Conservation (phyloP, 2,888 invertebrate species). For the Callyntrura sp. region DNA sequence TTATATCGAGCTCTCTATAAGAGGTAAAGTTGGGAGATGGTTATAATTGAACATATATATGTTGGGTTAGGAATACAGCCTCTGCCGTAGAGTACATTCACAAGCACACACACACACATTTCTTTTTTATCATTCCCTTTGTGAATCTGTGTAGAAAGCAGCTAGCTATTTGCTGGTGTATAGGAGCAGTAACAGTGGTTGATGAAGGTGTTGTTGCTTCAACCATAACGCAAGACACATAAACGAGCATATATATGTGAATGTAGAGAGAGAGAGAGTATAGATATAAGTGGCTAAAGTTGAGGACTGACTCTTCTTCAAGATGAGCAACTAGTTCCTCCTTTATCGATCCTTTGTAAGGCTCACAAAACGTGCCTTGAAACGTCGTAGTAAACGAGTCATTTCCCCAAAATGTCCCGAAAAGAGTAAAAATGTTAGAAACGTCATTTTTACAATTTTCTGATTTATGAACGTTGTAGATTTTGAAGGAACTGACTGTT, state of each 20-base stretch:
- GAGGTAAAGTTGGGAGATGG: too few relatives aligned
- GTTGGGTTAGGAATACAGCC: too few relatives aligned
- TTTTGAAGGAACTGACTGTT: too few relatives aligned
- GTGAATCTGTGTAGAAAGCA: too few relatives aligned
- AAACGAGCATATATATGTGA: background rate
- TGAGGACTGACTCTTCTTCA: conserved; percentile 61
- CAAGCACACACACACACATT: too few relatives aligned
- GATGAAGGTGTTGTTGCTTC: conserved; percentile 38
- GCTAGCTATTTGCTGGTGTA: background rate
- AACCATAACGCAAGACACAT: conserved; percentile 17
- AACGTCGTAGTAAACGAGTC: background rate
- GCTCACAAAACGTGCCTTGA: conserved; percentile 29
- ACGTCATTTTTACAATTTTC: too few relatives aligned
- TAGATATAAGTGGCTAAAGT: conserved; percentile 31
- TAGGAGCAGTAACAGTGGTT: background rate
- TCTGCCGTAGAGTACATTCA: too few relatives aligned
- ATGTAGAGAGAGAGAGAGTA: background rate
- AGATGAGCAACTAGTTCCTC: conserved; percentile 78
- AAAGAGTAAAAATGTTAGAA: too few relatives aligned
- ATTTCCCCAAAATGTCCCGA: conserved; percentile 45
- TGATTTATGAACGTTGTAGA: too few relatives aligned
- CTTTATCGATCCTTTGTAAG: conserved; percentile 73
- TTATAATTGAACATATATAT: too few relatives aligned
- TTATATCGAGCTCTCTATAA: too few relatives aligned
- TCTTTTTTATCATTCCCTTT: too few relatives aligned